Base-by-base conservation (phyloP, 2,888 invertebrate species). In the Acleris cristana region DNA sequence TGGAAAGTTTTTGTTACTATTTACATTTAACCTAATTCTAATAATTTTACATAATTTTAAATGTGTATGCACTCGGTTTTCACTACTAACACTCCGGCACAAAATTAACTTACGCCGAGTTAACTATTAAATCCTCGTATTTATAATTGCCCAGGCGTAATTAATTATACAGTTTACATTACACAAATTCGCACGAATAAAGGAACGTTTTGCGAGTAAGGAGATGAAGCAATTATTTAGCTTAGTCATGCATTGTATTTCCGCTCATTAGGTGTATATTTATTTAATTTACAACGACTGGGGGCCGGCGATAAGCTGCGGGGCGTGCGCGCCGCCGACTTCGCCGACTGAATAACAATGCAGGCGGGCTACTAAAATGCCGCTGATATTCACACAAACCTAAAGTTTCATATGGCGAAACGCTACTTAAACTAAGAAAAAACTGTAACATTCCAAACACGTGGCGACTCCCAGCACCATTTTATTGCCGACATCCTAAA, bases 211-310 rank as follows among this genome's bases (percentile, higher is more conserved):
- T 69, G 65, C 71, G 69, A 83, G 79, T 81, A 80, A 77, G 73
- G 75, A 80, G 85, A 90, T 90, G 83, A 89, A 90, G 88, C 84
- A 88, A 91, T 91, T 90, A 90, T 88, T 89, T 80, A 87, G 86
- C 86, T 87, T 86, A 87, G 85, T 89, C 88, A 87, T 89, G 89
- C 90, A 87, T 89, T 89, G 89, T 90, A 87, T 90, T 91, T 90
- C 86, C 88, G 87, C 91, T 92, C 92, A 92, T 92, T 92, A 92
- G 87, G 83, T 89, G 90, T 90, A 88, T 91, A 91, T 92, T 92
- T 92, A 92, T 92, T 92, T 92, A 91, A 92, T 92, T 92, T 91
- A 90, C 90, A 89, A 86, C 86, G 90, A 86, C 91, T 92, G 92
- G 86, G 87, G 84, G 82, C 80, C 78, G 84, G 82, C 90, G 92